A percentile compares a stretch with the other conserved stretches of the same genome.
These are phyloP conservation scores for Coregonus suidteri DNA, from an alignment of 2,797 vertebrate genomes.

Conservation along the genomic window DNA sequence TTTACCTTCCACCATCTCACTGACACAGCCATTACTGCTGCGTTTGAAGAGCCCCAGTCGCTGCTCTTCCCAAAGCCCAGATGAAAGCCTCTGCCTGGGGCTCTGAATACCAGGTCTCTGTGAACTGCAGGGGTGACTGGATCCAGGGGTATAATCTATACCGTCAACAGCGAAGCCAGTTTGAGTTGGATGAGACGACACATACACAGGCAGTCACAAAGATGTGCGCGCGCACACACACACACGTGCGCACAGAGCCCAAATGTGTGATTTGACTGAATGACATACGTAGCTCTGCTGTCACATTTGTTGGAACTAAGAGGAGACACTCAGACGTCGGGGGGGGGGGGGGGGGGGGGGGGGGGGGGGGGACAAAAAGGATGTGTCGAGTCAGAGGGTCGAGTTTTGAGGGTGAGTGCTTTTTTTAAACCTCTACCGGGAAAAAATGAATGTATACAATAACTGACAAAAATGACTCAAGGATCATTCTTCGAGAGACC, in stretches of 20 bases:
- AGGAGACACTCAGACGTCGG: neutral
- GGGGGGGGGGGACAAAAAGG: no score
- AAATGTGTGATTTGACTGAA: constrained; percentile 9
- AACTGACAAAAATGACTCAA: neutral
- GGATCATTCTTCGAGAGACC: neutral
- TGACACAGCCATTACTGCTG: constrained; percentile 60
- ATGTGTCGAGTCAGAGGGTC: constrained; percentile 1
- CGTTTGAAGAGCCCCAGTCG: constrained; percentile 69
- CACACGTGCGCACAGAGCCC: neutral
- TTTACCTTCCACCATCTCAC: constrained; percentile 45
- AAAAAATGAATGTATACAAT: neutral
- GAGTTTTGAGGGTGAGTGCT: constrained; percentile 51
- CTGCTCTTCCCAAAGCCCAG: constrained; percentile 64
- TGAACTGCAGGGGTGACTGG: constrained; percentile 57
- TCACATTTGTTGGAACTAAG: neutral
- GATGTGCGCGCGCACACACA: neutral
- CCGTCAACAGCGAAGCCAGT: constrained; percentile 37
- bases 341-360: neutral
- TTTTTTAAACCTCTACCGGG: neutral
- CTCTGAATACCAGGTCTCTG: constrained; percentile 69
- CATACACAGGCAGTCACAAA: neutral
- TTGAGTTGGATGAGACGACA: constrained; percentile 21
- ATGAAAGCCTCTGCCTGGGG: constrained; percentile 75
- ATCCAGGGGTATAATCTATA: constrained; percentile 61
- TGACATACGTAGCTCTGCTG: neutral